Evolutionary conservation across 2,888 invertebrate genomes (phyloP), one percentile per base, ranked within the genome.

Genomic region (Pyrgus malvae): DNA sequence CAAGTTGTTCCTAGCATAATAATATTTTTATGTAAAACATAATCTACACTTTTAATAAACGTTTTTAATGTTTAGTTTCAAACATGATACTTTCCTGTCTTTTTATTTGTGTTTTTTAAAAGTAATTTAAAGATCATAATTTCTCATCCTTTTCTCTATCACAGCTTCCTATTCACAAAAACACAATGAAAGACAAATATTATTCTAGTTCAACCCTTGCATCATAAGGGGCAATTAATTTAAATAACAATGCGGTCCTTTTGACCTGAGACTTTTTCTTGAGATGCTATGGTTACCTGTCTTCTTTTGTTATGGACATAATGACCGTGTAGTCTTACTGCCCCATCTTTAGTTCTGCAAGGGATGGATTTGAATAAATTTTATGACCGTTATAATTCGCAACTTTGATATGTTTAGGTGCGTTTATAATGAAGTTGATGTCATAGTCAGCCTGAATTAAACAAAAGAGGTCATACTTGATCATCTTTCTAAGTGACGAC

Each of bases 151-250:
- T 21, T 31, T 14, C 12, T 23, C 8, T 3, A n/a, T 6, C 16
- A 16, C 40, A 42, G 23, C 51, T n/a, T 44, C 44, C 27, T n/a
- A 37, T 51, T 51, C 51, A 51, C 65, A 58, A 68, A 66, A 59
- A 66, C 64, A 58, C 66, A 64, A 38, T 48, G 53, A 35, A 69
- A 74, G 70, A 73, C 67, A 76, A 77, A 76, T 69, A 72, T 76
- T 77, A 76, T 78, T 66, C 42, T 68, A 58, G 23, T 23, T 51
- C 35, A 60, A 53, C 51, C 48, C 55, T 54, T 37, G 44, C 49
- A 46, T 33, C 33, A 62, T 67, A 68, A 67, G 66, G 58, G 45
- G 69, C 63, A 69, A 77, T 80, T 80, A 80, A 82, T 82, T 78
- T 82, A 64, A 75, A 83, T 81, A 68, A 79, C 68, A 67, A 67